Conservation (phyloP, 2,888 invertebrate genomes). For the Mythimna albipuncta region DNA sequence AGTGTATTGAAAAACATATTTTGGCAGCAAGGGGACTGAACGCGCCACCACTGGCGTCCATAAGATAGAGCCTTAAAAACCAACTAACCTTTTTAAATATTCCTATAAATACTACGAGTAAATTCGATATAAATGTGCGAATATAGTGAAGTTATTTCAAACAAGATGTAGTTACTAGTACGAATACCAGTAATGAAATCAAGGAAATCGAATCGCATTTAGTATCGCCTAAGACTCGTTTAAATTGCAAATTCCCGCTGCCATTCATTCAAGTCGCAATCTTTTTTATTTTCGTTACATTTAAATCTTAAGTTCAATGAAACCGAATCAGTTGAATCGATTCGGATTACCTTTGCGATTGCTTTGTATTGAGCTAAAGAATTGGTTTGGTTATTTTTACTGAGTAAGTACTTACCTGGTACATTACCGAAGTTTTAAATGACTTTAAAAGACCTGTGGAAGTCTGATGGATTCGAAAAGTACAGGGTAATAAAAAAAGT, state of each 20-base stretch:
- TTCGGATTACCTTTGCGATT: conserved; percentile 48
- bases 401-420: background rate
- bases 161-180: conserved; percentile 27
- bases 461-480: background rate
- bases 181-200: conserved; percentile 62
- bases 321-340: conserved; percentile 56
- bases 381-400: background rate
- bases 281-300: conserved; percentile 68
- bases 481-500: no score
- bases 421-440: background rate
- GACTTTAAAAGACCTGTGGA: background rate
- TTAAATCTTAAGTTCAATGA: conserved; percentile 69
- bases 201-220: conserved; percentile 70
- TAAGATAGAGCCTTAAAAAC: background rate
- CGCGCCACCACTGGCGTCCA: background rate
- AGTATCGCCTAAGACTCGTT: conserved; percentile 70
- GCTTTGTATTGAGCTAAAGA: conserved; percentile 3
- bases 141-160: conserved; percentile 18
- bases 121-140: background rate
- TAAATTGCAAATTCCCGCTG: conserved; percentile 78
- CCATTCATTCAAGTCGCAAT: conserved; percentile 73
- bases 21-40: no score
- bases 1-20: no score
- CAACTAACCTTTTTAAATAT: background rate
- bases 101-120: background rate